A percentile compares a stretch with the other conserved stretches of the same genome.
Evolutionary conservation across 2,797 vertebrate species (phyloP).

Genomic region (Notolabrus celidotus): DNA sequence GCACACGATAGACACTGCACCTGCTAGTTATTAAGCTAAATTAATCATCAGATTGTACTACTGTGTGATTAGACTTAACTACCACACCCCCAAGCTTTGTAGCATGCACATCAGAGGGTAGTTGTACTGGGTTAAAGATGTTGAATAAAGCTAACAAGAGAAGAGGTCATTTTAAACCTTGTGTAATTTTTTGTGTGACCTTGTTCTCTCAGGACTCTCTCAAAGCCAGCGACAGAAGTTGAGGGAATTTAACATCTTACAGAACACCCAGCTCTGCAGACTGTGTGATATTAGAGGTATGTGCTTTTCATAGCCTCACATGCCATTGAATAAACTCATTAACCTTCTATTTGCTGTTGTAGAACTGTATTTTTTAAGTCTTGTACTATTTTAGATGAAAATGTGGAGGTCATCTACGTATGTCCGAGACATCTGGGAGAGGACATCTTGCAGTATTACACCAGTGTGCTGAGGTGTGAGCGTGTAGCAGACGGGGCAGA

Average conservation of each 20-base stretch:
- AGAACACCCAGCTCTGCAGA: constrained; percentile 91
- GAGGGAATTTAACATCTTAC: constrained; percentile 81
- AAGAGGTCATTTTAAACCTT: constrained; percentile 28
- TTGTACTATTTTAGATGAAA: constrained; percentile 85
- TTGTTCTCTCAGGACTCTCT: constrained; percentile 85
- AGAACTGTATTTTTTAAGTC: constrained; percentile 9
- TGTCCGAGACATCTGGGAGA: constrained; percentile 87
- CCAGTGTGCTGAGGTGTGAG: constrained; percentile 87
- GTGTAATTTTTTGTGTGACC: constrained; percentile 36
- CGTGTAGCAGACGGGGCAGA: constrained; percentile 78
- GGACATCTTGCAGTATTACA: constrained; percentile 89
- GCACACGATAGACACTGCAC: constrained; percentile 56
- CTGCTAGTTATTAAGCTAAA: constrained; percentile 76
- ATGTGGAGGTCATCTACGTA: constrained; percentile 93
- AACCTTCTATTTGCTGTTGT: not conserved
- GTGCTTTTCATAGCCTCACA: constrained; percentile 14
- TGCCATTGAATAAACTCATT: not conserved
- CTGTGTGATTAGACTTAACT: constrained; percentile 67
- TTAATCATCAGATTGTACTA: constrained; percentile 63
- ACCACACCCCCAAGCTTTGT: constrained; percentile 37
- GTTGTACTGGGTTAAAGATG: constrained; percentile 22
- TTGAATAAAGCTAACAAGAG: constrained; percentile 37
- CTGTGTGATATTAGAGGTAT: constrained; percentile 90
- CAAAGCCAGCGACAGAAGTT: constrained; percentile 77
- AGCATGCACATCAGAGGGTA: constrained; percentile 16